These are phyloP conservation scores for Neocrepidodera transversa DNA, from an alignment of 2,888 invertebrate species.

Conservation along the genomic window DNA sequence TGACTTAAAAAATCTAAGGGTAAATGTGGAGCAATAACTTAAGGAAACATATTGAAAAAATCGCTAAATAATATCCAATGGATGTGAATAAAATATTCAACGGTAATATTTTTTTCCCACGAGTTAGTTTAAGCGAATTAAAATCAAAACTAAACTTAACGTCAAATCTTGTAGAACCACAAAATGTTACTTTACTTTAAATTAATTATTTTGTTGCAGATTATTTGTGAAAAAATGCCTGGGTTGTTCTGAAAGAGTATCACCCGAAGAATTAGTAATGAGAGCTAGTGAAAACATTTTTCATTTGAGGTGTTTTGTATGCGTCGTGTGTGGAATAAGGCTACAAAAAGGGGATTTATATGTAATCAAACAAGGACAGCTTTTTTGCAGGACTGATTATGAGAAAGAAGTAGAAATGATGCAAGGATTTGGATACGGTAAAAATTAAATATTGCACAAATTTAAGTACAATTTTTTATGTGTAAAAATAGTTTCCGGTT, in stretches of 20 bases:
- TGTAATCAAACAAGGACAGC: conserved; percentile 77
- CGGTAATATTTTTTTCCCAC: no score
- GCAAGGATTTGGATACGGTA: conserved; percentile 67
- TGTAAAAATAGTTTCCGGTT: no score
- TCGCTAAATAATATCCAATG: conserved; percentile 5
- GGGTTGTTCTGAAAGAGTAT: conserved; percentile 74
- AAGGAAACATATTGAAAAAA: conserved; percentile 20
- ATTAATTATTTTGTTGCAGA: conserved; percentile 62
- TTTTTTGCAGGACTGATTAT: conserved; percentile 81
- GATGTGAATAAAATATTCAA: no score
- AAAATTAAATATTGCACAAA: no score
- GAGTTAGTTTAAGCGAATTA: no score
- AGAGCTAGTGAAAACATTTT: conserved; percentile 76
- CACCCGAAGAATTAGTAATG: conserved; percentile 82
- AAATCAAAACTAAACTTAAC: no score
- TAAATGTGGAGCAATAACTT: conserved; percentile 21
- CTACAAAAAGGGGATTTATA: conserved; percentile 84
- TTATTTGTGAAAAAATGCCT: conserved; percentile 77
- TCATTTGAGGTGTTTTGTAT: conserved; percentile 81
- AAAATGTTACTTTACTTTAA: no score
- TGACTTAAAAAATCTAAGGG: conserved; percentile 21
- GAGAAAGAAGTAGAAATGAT: conserved; percentile 80
- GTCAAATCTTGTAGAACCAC: no score
- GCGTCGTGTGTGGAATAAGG: conserved; percentile 77
- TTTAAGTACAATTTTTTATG: no score